phyloP scores from a whole-genome alignment of 2,888 invertebrate species.

The Dicranocentrus wangi region DNA sequence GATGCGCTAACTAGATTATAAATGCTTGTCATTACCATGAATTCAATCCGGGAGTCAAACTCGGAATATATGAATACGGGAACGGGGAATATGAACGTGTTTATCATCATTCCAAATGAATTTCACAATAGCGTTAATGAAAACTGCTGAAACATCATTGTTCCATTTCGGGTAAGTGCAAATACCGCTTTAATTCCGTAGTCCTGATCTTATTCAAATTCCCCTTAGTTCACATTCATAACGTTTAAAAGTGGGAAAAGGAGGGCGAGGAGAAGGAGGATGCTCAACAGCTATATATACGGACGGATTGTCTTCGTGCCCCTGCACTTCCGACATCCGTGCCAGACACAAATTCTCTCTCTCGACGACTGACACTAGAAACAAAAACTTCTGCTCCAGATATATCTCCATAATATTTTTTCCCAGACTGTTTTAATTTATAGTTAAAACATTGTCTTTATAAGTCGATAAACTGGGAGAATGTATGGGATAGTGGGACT shows the following conservation, averaged over 20 bases:
- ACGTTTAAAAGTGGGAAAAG: no score
- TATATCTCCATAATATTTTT: conserved; percentile 4
- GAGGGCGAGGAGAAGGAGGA: neutral
- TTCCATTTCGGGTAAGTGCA: conserved; percentile 24
- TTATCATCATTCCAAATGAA: neutral
- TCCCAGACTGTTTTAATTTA: conserved; percentile 24
- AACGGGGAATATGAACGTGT: neutral
- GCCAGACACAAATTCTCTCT: no score
- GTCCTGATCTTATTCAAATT: conserved; percentile 23
- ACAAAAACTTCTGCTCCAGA: neutral
- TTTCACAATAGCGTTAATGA: conserved; percentile 13
- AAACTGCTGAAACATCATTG: conserved; percentile 23
- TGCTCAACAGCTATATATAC: no score
- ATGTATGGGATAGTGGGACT: neutral
- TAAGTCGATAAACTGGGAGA: conserved; percentile 1
- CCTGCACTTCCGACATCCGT: no score
- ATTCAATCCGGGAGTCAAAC: neutral
- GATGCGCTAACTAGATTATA: conserved; percentile 12
- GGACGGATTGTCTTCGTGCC: no score
- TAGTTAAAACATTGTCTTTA: conserved; percentile 31
- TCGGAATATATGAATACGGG: neutral
- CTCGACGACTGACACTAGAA: no score
- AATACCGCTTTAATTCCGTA: neutral
- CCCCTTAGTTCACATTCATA: neutral
- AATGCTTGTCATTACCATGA: neutral